These are phyloP conservation scores for Eudemis profundana DNA, from an alignment of 2,888 invertebrate species.

Conservation along the genomic window DNA sequence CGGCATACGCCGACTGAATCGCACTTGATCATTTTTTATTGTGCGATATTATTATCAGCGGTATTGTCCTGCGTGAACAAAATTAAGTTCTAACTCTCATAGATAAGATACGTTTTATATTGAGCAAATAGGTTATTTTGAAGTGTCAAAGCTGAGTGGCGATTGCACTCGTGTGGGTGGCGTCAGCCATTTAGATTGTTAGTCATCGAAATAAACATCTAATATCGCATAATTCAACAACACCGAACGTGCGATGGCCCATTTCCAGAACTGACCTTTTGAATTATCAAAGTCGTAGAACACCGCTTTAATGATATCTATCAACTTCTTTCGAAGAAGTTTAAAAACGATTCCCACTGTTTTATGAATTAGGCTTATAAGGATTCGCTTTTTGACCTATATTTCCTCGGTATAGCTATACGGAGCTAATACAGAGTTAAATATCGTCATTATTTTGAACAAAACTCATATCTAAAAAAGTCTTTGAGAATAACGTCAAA, in stretches of 20 bases:
- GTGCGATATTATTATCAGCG: conserved; percentile 40
- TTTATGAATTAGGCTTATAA: neutral
- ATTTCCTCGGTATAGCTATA: neutral
- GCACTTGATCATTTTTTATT: conserved; percentile 38
- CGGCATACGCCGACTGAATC: conserved; percentile 20
- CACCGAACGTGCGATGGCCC: conserved; percentile 63
- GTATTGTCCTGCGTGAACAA: conserved; percentile 16
- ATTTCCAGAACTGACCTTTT: conserved; percentile 46
- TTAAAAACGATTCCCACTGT: neutral
- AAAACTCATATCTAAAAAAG: too few relatives aligned
- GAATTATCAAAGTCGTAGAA: conserved; percentile 28
- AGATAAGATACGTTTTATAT: conserved; percentile 46
- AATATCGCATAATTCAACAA: conserved; percentile 70
- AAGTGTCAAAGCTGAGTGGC: conserved; percentile 64
- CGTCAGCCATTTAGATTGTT: conserved; percentile 70
- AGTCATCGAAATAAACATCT: conserved; percentile 76
- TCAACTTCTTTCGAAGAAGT: conserved; percentile 11
- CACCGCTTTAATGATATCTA: neutral
- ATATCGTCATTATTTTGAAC: too few relatives aligned
- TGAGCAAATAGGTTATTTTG: conserved; percentile 49
- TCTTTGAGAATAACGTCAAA: too few relatives aligned
- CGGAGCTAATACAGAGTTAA: too few relatives aligned
- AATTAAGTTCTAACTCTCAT: conserved; percentile 43
- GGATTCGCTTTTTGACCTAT: neutral
- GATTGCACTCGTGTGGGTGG: conserved; percentile 74